A percentile compares a stretch with the other conserved stretches of the same genome.
Evolutionary conservation across 2,888 invertebrate species (phyloP).

Genomic region (Cistogaster globosa): DNA sequence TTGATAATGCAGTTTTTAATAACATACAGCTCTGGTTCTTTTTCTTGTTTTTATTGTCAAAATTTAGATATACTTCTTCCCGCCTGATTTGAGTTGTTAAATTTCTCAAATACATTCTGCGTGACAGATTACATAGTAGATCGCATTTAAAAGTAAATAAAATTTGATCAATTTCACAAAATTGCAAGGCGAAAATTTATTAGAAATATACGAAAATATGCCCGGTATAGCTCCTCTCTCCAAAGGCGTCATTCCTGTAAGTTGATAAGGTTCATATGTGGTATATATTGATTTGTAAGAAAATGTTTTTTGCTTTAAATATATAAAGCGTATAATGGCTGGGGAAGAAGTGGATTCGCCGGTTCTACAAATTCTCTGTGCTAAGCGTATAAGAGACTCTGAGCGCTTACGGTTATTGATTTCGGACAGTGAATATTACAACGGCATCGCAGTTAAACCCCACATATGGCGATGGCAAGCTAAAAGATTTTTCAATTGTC

Average conservation of each 20-base stretch:
- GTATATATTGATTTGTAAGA: neutral
- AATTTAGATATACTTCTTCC: no score
- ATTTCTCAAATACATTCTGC: slow-evolving; percentile 7
- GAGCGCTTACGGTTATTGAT: slow-evolving; percentile 92
- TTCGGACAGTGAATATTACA: slow-evolving; percentile 92
- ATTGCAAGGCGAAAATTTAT: neutral
- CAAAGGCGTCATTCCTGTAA: slow-evolving; percentile 80
- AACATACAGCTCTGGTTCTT: slow-evolving; percentile 28
- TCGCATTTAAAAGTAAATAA: neutral
- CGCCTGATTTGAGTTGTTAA: slow-evolving; percentile 59
- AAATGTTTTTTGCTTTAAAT: slow-evolving; percentile 17
- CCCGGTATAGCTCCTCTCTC: slow-evolving; percentile 76
- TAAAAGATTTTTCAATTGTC: no score
- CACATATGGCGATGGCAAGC: slow-evolving; percentile 88
- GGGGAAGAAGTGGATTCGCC: slow-evolving; percentile 89
- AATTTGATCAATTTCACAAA: neutral
- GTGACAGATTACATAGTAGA: no score
- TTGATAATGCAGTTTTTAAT: neutral
- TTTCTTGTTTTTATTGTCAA: slow-evolving; percentile 33
- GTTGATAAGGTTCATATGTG: neutral
- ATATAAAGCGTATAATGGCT: slow-evolving; percentile 88
- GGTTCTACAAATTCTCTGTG: slow-evolving; percentile 91
- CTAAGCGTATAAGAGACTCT: slow-evolving; percentile 88
- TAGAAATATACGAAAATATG: slow-evolving; percentile 72
- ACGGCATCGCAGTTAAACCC: slow-evolving; percentile 91